phyloP scores from a whole-genome alignment of 2,113 vertebrate species.

The Sebastes schlegelii region DNA sequence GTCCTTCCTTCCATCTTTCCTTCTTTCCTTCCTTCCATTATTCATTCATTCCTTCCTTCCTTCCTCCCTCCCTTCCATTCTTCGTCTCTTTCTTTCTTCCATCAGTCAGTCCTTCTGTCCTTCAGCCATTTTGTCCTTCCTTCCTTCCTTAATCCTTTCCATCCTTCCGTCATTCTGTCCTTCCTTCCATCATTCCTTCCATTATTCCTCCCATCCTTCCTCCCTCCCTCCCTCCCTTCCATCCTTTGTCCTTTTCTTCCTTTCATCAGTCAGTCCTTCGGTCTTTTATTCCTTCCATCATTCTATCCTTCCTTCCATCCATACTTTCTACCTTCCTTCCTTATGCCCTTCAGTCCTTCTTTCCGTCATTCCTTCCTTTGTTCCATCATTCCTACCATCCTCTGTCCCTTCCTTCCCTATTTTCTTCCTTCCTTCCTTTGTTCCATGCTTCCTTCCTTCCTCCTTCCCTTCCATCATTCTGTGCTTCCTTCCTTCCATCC shows the following conservation, averaged over 20 bases:
- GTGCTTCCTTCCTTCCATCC: too few relatives aligned
- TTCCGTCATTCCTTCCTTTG: neutral
- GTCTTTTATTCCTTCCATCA: neutral
- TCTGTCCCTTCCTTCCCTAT: neutral
- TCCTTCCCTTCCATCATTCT: neutral
- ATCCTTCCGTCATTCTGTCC: neutral
- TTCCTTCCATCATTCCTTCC: neutral
- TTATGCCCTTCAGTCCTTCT: too few relatives aligned
- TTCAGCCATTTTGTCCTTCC: too few relatives aligned
- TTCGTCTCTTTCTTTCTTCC: neutral
- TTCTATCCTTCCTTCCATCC: neutral
- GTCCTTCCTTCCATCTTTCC: neutral
- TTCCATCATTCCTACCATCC: too few relatives aligned
- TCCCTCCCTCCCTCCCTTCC: neutral
- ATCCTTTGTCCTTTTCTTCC: neutral
- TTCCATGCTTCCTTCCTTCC: too few relatives aligned
- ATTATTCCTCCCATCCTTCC: neutral
- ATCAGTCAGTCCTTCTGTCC: too few relatives aligned
- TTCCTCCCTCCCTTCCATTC: neutral
- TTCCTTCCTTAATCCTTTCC: too few relatives aligned
- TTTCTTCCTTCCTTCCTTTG: neutral
- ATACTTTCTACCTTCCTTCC: neutral
- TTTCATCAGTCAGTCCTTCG: neutral
- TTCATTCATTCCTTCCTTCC: neutral
- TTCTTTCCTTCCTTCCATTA: neutral